Evolutionary conservation across 2,113 vertebrate species (phyloP).

Genomic region (Melanocharis versteri): DNA sequence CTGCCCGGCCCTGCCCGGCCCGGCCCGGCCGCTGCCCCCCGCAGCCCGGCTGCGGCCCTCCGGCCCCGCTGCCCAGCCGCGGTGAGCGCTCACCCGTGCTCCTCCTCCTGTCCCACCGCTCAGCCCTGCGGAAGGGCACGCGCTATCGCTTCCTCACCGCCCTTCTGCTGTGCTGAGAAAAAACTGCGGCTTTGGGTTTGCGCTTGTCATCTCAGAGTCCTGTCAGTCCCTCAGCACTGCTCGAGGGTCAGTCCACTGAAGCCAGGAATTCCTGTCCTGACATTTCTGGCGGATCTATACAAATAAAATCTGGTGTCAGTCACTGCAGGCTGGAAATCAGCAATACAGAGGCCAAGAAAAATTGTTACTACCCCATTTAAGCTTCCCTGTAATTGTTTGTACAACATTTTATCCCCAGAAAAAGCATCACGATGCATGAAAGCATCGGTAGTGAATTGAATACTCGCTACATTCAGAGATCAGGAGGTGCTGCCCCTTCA

Average conservation of each 20-base stretch:
- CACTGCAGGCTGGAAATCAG: background rate
- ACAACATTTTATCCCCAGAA: background rate
- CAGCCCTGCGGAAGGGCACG: background rate
- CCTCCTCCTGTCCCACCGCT: background rate
- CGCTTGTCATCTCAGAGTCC: background rate
- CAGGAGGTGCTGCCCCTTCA: background rate
- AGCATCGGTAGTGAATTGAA: background rate
- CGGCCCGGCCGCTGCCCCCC: background rate
- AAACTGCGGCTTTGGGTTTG: background rate
- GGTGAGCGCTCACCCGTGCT: rapidly evolving
- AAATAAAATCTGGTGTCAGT: background rate
- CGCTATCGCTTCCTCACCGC: background rate
- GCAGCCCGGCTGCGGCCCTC: background rate
- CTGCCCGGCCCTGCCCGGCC: too few relatives aligned
- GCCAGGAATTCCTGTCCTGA: background rate
- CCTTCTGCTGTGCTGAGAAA: background rate
- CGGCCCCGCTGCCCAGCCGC: background rate
- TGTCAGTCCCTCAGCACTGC: background rate
- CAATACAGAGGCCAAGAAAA: background rate
- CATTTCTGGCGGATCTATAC: background rate
- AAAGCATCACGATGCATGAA: background rate
- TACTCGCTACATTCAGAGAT: rapidly evolving
- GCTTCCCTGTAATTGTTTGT: background rate
- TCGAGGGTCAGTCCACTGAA: background rate
- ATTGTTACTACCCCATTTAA: background rate